Evolutionary conservation across 2,888 invertebrate genomes (phyloP).

Genomic region (Magallana nippona): DNA sequence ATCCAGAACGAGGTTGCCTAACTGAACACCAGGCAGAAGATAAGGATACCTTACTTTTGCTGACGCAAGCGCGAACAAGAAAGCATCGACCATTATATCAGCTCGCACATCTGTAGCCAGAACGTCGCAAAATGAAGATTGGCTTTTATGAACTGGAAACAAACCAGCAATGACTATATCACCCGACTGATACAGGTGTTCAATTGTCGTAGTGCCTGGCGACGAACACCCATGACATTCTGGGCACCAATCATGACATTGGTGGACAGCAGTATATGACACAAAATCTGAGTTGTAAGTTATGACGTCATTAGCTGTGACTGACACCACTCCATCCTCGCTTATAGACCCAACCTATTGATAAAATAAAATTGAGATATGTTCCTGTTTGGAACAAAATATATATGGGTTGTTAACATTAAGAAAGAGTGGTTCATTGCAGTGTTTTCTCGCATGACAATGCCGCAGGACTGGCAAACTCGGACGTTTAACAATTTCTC

Average conservation of each 20-base stretch:
- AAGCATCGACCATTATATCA: slow-evolving; percentile 61
- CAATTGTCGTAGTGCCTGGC: slow-evolving; percentile 1
- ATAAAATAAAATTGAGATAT: background rate
- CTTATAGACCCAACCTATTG: background rate
- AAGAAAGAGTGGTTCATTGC: too few species aligned
- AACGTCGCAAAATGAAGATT: slow-evolving; percentile 57
- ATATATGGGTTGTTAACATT: too few species aligned
- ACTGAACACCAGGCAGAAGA: slow-evolving; percentile 57
- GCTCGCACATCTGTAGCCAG: slow-evolving; percentile 51
- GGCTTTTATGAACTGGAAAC: slow-evolving; percentile 60
- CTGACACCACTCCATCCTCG: slow-evolving; percentile 14
- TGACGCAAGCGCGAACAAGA: slow-evolving; percentile 66
- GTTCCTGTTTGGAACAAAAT: background rate
- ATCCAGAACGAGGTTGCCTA: slow-evolving; percentile 68
- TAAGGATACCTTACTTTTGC: slow-evolving; percentile 58
- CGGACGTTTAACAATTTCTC: too few species aligned
- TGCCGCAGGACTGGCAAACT: too few species aligned
- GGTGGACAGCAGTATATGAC: slow-evolving; percentile 33
- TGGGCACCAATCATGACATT: slow-evolving; percentile 67
- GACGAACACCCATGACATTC: slow-evolving; percentile 55
- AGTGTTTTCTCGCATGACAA: too few species aligned
- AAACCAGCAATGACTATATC: slow-evolving; percentile 67
- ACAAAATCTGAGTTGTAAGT: slow-evolving; percentile 24
- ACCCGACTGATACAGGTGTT: slow-evolving; percentile 59
- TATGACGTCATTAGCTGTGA: slow-evolving; percentile 12